phyloP scores from a whole-genome alignment of 2,113 vertebrate species.

The Candoia aspera region DNA sequence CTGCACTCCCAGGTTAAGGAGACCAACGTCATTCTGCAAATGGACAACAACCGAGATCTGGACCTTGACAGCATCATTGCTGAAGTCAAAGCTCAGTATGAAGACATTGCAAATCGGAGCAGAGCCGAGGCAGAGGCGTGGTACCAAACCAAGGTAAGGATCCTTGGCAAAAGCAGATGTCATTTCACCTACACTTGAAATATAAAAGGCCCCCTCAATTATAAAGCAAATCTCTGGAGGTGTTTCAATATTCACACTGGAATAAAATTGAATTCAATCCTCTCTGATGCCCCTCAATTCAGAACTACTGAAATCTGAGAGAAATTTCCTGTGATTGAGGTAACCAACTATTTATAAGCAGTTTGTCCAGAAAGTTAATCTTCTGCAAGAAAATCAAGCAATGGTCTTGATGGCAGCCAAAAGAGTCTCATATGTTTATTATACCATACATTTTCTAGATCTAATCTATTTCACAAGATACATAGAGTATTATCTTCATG shows the following conservation, averaged over 20 bases:
- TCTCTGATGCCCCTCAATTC: background rate
- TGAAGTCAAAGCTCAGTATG: constrained; percentile 87
- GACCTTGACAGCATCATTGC: constrained; percentile 87
- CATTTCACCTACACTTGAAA: background rate
- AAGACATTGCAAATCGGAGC: constrained; percentile 85
- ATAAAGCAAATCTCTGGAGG: background rate
- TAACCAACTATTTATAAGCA: background rate
- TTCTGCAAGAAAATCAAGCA: background rate
- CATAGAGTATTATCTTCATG: background rate
- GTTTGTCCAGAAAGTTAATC: background rate
- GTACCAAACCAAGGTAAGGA: constrained; percentile 85
- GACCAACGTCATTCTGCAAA: constrained; percentile 87
- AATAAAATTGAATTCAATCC: background rate
- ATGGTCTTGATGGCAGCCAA: background rate
- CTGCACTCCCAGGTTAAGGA: constrained; percentile 71
- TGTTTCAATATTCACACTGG: background rate
- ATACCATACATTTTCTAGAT: background rate
- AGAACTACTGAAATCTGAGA: background rate
- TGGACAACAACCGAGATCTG: constrained; percentile 89
- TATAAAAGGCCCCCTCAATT: background rate
- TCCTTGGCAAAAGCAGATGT: background rate
- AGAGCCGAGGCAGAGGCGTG: constrained; percentile 81
- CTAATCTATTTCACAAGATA: background rate
- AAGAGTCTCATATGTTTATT: background rate
- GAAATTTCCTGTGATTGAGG: too few relatives aligned